Conservation (phyloP, 2,888 invertebrate genomes). For the Limnephilus lunatus region DNA sequence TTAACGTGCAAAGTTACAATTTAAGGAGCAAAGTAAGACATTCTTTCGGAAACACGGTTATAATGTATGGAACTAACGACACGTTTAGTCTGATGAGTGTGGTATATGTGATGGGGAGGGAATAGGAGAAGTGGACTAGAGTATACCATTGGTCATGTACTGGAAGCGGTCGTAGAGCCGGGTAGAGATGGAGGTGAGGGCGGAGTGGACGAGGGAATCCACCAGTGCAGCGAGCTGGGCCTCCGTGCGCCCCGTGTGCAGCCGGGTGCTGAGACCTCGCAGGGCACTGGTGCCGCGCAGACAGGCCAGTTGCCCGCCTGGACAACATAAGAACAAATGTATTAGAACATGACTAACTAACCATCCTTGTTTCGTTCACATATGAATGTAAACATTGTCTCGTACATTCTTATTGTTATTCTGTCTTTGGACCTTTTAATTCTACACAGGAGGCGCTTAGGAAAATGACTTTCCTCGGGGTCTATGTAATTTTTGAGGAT, state of each 20-base stretch:
- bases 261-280: slow-evolving; percentile 93
- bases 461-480: too few relatives aligned
- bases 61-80: not conserved
- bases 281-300: slow-evolving; percentile 96
- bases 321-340: slow-evolving; percentile 19
- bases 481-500: too few relatives aligned
- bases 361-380: too few relatives aligned
- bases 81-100: not conserved
- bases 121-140: slow-evolving; percentile 72
- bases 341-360: not conserved
- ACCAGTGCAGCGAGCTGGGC: slow-evolving; percentile 95
- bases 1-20: not conserved
- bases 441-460: too few relatives aligned
- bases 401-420: too few relatives aligned
- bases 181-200: slow-evolving; percentile 96
- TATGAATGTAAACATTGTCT: too few relatives aligned
- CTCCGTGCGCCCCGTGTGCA: slow-evolving; percentile 96
- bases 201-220: slow-evolving; percentile 95
- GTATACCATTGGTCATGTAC: slow-evolving; percentile 98
- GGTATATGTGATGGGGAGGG: not conserved
- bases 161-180: slow-evolving; percentile 99
- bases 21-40: not conserved
- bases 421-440: too few relatives aligned
- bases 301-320: slow-evolving; percentile 97
- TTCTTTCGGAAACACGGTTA: not conserved